A percentile compares a stretch with the other conserved stretches of the same genome.
Evolutionary conservation across 2,888 invertebrate species (phyloP).

Genomic region (Labia minor): DNA sequence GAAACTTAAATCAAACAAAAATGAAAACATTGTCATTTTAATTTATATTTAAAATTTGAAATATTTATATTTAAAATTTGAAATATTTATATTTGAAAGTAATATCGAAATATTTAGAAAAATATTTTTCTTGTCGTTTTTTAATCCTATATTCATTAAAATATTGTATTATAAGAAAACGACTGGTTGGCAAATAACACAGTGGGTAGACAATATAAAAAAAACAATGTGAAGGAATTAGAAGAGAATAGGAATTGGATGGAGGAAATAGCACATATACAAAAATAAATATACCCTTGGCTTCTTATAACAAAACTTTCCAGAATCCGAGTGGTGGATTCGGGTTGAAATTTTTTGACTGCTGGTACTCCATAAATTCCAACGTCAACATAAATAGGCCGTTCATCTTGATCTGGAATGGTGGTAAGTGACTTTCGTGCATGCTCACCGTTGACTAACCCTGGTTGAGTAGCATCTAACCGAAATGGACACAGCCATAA

Average conservation of each 20-base stretch:
- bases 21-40: too few relatives aligned
- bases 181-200: too few relatives aligned
- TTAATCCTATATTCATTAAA: neutral
- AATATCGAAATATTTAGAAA: too few relatives aligned
- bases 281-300: constrained; percentile 42
- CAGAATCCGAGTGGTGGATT: constrained; percentile 52
- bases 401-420: constrained; percentile 36
- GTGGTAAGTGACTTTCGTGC: constrained; percentile 15
- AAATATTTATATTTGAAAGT: too few relatives aligned
- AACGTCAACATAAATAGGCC: constrained; percentile 60
- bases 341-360: constrained; percentile 46
- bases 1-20: too few relatives aligned
- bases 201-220: too few relatives aligned
- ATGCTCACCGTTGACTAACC: constrained; percentile 51
- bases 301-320: constrained; percentile 59
- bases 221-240: too few relatives aligned
- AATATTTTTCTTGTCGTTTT: too few relatives aligned
- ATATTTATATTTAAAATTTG: too few relatives aligned
- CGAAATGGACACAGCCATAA: constrained; percentile 75
- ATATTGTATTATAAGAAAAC: neutral
- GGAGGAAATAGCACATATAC: too few relatives aligned
- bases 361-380: constrained; percentile 71
- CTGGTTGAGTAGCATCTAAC: constrained; percentile 50
- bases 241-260: too few relatives aligned
- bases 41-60: too few relatives aligned